Evolutionary conservation across 2,113 vertebrate species (phyloP).

Genomic region (Microcebus griseorufus): DNA sequence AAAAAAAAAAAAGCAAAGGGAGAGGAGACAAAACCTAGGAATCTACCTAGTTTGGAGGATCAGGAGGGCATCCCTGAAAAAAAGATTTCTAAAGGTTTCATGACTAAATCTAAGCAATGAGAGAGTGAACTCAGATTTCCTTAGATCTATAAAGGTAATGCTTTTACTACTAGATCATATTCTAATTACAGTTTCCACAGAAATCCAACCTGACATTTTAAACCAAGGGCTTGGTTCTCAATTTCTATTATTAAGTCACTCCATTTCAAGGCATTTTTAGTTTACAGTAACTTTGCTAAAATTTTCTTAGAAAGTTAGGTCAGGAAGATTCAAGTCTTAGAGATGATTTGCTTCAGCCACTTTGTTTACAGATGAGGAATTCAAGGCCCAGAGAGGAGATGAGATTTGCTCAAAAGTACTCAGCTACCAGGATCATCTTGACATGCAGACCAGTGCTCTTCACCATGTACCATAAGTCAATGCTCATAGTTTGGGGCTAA

Average conservation of each 20-base stretch:
- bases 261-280: constrained; percentile 13
- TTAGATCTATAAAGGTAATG: background rate
- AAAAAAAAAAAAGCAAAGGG: background rate
- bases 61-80: background rate
- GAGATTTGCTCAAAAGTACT: background rate
- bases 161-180: background rate
- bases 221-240: constrained; percentile 1
- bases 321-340: background rate
- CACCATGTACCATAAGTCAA: rapidly evolving
- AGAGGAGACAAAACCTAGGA: background rate
- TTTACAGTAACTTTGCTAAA: background rate
- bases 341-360: constrained; percentile 58
- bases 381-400: background rate
- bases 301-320: constrained; percentile 41
- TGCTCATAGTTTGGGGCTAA: rapidly evolving
- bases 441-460: background rate
- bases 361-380: constrained; percentile 38
- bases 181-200: background rate
- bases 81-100: background rate
- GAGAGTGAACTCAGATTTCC: background rate
- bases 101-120: background rate
- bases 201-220: constrained; percentile 12
- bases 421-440: background rate
- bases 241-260: background rate
- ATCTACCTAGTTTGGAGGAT: background rate